Base-by-base conservation (phyloP, 1,140 invertebrate species). In the Eciton burchellii region DNA sequence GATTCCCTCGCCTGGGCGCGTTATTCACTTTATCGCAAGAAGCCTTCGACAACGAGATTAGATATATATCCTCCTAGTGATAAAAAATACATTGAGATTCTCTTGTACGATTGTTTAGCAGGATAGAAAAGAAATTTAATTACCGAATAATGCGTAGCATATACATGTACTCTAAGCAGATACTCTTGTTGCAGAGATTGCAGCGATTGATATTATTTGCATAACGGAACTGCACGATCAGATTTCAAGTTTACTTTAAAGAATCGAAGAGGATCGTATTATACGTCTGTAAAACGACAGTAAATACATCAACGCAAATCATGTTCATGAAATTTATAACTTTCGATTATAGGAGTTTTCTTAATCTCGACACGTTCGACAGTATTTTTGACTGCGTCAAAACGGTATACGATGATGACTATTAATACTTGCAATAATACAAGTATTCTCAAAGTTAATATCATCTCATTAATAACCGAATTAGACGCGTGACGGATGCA, bases 41-140 rank as follows among this genome's bases (percentile, higher is more conserved):
- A 84, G 60, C 73, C 70, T 88, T 88, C 73, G 73, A 85, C 86
- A 88, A 88, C 60, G 85, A 88, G 85, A 88, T 88, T 88, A 88
- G 60, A 79, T 86, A 77, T 87, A 73, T 54, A 82, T 77, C 83
- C 71, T 12, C 71, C 63, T 87, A 87, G 54, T 68, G 56, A 87
- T 84, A 88, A 72, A 83, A 35, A 81, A 19, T 82, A 72, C 71
- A 45, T 84, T 73, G 65, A 84, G 47, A 81, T 77, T 88, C 66
- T 88, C 85, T n/a, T n/a, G 60, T 84, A 81, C 73, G 68, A 72
- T 82, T 52, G 41, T 60, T 84, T 84, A 87, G 65, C 41, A 21
- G 26, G 16, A 54, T 88, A 84, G 68, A 73, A 43, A 79, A 24
- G 57, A 66, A 57, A 87, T 87, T 77, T 73, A 72, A 88, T 74